Evolutionary conservation across 2,797 vertebrate genomes (phyloP).

Genomic region (Spatula clypeata): DNA sequence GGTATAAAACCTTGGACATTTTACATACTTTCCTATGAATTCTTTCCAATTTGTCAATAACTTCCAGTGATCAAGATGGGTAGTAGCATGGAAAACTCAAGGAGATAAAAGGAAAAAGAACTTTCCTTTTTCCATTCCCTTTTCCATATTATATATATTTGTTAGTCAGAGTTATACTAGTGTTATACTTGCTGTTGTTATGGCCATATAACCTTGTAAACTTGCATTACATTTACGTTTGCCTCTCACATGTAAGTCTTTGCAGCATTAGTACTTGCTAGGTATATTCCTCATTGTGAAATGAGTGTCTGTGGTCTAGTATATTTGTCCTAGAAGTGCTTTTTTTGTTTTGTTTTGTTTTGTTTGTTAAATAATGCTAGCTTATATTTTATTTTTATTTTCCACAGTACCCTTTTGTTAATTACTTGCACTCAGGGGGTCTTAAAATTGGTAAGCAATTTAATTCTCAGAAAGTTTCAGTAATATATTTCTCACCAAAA

Average conservation of each 20-base stretch:
- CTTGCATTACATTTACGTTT: background rate
- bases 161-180: background rate
- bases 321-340: background rate
- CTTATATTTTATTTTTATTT: background rate
- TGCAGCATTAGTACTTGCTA: background rate
- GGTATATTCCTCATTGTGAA: background rate
- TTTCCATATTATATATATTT: background rate
- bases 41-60: background rate
- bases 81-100: background rate
- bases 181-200: background rate
- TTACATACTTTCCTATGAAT: background rate
- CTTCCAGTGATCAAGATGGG: background rate
- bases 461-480: background rate
- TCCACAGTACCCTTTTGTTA: background rate
- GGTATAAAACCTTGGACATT: background rate
- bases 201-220: background rate
- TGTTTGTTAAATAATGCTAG: background rate
- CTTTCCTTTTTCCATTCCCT: background rate
- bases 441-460: background rate
- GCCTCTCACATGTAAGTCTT: background rate
- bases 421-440: background rate
- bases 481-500: background rate
- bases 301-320: background rate
- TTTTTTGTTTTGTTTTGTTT: background rate
- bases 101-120: background rate